phyloP scores from a whole-genome alignment of 2,113 vertebrate species.

The Crotophaga sulcirostris region DNA sequence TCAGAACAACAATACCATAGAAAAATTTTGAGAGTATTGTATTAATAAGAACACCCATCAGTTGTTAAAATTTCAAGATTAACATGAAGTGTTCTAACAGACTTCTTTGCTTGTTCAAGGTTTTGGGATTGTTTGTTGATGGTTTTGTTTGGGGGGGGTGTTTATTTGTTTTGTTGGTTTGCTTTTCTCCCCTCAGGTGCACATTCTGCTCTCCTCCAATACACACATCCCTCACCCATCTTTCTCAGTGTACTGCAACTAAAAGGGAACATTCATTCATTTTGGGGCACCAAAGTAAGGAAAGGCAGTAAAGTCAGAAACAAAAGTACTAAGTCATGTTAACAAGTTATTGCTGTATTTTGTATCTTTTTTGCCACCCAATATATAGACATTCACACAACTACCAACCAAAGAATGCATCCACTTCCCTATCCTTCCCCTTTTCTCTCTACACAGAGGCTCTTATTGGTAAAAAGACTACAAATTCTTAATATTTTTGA shows the following conservation, averaged over 20 bases:
- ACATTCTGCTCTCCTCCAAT: background rate
- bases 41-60: background rate
- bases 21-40: background rate
- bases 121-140: background rate
- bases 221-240: background rate
- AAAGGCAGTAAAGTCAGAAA: background rate
- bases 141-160: background rate
- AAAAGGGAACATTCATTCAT: background rate
- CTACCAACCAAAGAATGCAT: background rate
- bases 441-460: background rate
- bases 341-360: background rate
- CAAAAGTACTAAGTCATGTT: background rate
- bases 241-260: background rate
- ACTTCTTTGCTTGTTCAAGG: background rate
- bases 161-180: background rate
- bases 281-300: background rate
- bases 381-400: accelerated
- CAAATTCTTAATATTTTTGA: background rate
- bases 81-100: no score
- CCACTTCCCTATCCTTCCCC: background rate
- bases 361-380: background rate
- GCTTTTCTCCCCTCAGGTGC: background rate
- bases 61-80: background rate
- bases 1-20: background rate
- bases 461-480: background rate